These are phyloP conservation scores for Paguma larvata DNA, from an alignment of 2,797 vertebrate genomes.

Conservation along the genomic window DNA sequence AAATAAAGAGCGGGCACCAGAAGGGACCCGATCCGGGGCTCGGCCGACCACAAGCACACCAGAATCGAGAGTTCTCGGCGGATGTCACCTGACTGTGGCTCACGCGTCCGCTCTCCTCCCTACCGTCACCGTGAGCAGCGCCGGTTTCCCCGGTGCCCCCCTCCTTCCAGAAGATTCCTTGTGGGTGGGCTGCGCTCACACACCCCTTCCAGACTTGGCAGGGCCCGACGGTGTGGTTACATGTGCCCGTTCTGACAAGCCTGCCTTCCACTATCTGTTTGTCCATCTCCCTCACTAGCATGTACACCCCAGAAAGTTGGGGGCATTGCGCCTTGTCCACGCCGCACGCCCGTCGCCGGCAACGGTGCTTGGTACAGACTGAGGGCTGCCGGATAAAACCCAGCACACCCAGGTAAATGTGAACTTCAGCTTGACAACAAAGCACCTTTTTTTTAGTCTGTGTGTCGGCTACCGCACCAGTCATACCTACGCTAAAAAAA, in stretches of 20 bases:
- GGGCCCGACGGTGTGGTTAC: accelerated
- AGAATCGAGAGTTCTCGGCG: background rate
- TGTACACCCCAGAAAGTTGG: background rate
- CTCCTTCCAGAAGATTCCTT: background rate
- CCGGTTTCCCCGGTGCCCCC: background rate
- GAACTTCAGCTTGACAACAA: background rate
- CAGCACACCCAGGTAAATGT: background rate
- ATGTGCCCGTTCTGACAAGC: background rate
- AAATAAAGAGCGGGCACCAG: background rate
- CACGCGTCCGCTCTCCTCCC: background rate
- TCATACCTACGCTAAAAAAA: background rate
- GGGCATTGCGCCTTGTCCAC: background rate
- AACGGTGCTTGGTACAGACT: background rate
- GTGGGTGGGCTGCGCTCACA: background rate
- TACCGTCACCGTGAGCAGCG: background rate
- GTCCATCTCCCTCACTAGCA: background rate
- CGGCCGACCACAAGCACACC: too few relatives aligned
- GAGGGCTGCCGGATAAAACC: background rate
- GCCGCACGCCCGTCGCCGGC: background rate
- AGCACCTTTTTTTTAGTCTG: background rate
- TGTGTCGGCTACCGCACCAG: accelerated
- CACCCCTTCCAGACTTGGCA: background rate
- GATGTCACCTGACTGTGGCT: background rate
- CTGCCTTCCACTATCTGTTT: background rate
- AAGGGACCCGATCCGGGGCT: background rate